These are phyloP conservation scores for Brienomyrus brachyistius DNA, from an alignment of 2,113 vertebrate genomes.

Conservation along the genomic window DNA sequence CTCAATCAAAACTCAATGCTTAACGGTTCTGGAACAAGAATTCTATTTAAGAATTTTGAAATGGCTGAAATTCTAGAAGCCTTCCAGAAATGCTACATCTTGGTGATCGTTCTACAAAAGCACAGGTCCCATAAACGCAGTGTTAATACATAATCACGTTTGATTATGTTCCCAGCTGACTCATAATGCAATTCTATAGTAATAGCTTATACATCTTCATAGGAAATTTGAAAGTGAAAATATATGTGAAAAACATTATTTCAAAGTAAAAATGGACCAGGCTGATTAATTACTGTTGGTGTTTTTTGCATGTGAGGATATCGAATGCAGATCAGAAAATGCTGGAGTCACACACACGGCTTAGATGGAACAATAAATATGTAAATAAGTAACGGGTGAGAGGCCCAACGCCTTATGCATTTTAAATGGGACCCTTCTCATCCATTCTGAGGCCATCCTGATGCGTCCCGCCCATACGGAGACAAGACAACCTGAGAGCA, in stretches of 20 bases:
- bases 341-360: neutral
- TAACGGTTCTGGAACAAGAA: neutral
- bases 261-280: neutral
- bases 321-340: neutral
- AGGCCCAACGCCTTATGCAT: constrained; percentile 1
- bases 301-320: neutral
- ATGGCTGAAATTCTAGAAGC: neutral
- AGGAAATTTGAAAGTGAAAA: neutral
- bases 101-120: neutral
- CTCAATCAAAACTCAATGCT: neutral
- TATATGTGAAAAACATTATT: neutral
- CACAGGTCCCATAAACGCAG: neutral
- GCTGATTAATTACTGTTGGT: neutral
- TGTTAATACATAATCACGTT: neutral
- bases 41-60: neutral
- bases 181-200: neutral
- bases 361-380: constrained; percentile 11
- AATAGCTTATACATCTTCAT: constrained; percentile 8
- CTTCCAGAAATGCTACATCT: neutral
- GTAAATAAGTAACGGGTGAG: neutral
- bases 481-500: neutral
- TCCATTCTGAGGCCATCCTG: neutral
- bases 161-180: neutral
- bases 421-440: neutral
- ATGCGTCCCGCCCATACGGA: neutral